Percentiles rank a stretch among this genome's conserved stretches.
Evolutionary conservation across 2,113 vertebrate species (phyloP).

Genomic region (Cottus gobio): DNA sequence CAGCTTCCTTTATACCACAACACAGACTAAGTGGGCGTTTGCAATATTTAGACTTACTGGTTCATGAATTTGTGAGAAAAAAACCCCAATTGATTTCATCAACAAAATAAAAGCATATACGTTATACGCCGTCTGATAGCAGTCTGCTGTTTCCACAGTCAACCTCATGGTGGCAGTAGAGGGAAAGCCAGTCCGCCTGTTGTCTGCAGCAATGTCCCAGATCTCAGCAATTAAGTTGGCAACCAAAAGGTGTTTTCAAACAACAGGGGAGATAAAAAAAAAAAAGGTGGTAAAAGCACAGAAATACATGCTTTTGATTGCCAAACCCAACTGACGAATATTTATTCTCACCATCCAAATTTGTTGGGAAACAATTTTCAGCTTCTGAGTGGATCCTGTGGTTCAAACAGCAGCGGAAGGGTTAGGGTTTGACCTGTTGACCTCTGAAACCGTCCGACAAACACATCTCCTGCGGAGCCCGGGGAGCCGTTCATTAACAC

Average conservation of each 20-base stretch:
- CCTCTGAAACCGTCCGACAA: neutral
- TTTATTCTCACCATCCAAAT: neutral
- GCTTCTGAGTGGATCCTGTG: neutral
- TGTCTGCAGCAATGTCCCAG: neutral
- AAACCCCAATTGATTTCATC: neutral
- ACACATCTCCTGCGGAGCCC: no score
- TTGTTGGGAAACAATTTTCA: neutral
- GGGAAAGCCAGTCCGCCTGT: no score
- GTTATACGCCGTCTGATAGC: no score
- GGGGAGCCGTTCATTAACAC: slow-evolving; percentile 23
- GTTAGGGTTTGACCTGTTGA: neutral
- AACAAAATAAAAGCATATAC: no score
- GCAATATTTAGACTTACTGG: no score
- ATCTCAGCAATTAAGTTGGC: neutral
- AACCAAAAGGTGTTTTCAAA: neutral
- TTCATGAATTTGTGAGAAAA: neutral
- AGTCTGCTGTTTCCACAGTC: no score
- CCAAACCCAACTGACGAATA: neutral
- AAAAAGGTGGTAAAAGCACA: no score
- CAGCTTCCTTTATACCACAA: no score
- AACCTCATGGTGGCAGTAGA: no score
- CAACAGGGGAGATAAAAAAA: neutral
- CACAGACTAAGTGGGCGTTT: no score
- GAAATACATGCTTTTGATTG: neutral
- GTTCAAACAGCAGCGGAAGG: neutral